Evolutionary conservation across 2,797 vertebrate genomes (phyloP).

Genomic region (Megaceryle alcyon): DNA sequence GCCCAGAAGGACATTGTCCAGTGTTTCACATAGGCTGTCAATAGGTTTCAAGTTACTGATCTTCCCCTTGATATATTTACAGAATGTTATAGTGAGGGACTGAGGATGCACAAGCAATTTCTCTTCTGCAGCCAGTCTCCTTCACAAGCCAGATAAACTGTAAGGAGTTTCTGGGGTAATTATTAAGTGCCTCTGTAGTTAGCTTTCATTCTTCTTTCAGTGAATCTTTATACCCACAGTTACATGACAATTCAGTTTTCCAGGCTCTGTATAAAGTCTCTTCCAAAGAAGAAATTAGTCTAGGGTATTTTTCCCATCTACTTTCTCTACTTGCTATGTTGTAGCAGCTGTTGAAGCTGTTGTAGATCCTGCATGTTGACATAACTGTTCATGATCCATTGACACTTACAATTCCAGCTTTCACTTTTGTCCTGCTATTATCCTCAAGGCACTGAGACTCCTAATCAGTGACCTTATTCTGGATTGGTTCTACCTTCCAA

Average conservation of each 20-base stretch:
- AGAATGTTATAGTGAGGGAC: fast-evolving
- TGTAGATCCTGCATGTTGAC: not conserved
- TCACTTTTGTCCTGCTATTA: not conserved
- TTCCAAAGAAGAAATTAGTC: not conserved
- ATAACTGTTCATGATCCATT: fast-evolving
- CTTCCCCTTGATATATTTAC: not conserved
- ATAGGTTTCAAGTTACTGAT: not conserved
- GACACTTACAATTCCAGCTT: not conserved
- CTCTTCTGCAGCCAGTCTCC: not conserved
- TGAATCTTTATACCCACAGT: not conserved
- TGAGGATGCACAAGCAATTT: not conserved
- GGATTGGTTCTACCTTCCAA: not conserved
- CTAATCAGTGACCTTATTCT: not conserved
- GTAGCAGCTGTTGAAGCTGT: too few relatives aligned
- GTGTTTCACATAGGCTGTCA: not conserved
- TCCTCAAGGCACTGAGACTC: not conserved
- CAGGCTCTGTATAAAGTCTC: not conserved
- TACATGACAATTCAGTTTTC: not conserved
- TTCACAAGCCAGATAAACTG: not conserved
- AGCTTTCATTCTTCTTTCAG: not conserved
- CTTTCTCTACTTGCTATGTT: not conserved
- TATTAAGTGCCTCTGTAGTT: not conserved
- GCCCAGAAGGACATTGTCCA: not conserved
- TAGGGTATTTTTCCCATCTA: not conserved
- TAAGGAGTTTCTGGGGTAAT: not conserved